These are phyloP conservation scores for Chironomus tepperi DNA, from an alignment of 1,140 invertebrate genomes.

Conservation along the genomic window DNA sequence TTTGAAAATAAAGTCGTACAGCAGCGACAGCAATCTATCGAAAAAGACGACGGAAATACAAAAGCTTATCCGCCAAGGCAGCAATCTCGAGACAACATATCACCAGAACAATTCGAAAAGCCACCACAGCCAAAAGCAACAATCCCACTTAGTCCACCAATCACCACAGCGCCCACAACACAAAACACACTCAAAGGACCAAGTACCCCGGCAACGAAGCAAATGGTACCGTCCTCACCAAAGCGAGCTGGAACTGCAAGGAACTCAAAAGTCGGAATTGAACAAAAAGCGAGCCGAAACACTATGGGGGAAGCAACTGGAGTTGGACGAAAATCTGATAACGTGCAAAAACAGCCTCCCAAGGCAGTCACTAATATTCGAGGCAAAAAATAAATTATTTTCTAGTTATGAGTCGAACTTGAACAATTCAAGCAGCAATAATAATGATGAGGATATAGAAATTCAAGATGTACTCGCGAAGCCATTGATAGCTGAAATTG, in stretches of 20 bases:
- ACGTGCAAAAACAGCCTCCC: slow-evolving; percentile 39
- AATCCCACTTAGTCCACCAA: neutral
- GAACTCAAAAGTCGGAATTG: slow-evolving; percentile 31
- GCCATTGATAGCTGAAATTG: slow-evolving; percentile 31
- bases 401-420: slow-evolving; percentile 24
- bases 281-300: slow-evolving; percentile 37
- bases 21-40: slow-evolving; percentile 19
- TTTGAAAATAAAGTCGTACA: neutral
- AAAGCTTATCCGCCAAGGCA: neutral
- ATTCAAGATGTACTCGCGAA: slow-evolving; percentile 26
- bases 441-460: slow-evolving; percentile 28
- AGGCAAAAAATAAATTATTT: slow-evolving; percentile 36
- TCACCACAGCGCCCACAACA: neutral
- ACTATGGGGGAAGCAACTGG: slow-evolving; percentile 36
- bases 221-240: slow-evolving; percentile 25
- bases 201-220: slow-evolving; percentile 3
- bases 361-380: slow-evolving; percentile 29
- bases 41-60: neutral
- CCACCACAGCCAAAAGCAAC: neutral
- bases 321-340: slow-evolving; percentile 34
- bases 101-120: neutral
- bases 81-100: slow-evolving; percentile 16
- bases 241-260: too few relatives aligned
- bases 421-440: neutral
- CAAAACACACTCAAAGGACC: neutral